These are phyloP conservation scores for Paramuricea clavata DNA, from an alignment of 92 coral and sea anemone genomes.

Conservation along the genomic window DNA sequence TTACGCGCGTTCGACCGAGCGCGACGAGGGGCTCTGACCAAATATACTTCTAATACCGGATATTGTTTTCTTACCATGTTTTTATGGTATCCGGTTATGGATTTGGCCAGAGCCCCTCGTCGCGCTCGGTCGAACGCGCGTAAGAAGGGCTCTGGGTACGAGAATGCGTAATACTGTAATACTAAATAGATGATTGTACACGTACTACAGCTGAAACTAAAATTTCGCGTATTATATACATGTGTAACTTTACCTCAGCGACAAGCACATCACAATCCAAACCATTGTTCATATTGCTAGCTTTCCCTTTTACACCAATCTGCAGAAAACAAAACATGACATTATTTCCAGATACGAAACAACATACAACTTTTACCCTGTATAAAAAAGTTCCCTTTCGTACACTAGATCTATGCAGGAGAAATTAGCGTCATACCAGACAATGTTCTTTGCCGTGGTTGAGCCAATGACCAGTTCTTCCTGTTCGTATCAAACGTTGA, in stretches of 20 bases:
- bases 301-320: slow-evolving; percentile 97
- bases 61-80: too few relatives aligned
- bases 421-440: slow-evolving; percentile 68
- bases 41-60: too few relatives aligned
- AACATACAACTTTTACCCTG: too few relatives aligned
- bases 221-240: not conserved
- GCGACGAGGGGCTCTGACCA: too few relatives aligned
- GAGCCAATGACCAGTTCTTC: slow-evolving; percentile 98
- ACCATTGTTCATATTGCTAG: slow-evolving; percentile 86
- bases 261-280: slow-evolving; percentile 97
- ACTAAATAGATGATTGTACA: not conserved
- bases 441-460: slow-evolving; percentile 99
- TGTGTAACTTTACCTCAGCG: slow-evolving; percentile 77
- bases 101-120: too few relatives aligned
- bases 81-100: too few relatives aligned
- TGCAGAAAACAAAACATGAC: slow-evolving; percentile 35
- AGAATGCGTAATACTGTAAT: too few relatives aligned
- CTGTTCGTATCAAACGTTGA: slow-evolving; percentile 93
- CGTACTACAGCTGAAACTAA: not conserved
- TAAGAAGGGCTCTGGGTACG: too few relatives aligned
- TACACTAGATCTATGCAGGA: too few relatives aligned
- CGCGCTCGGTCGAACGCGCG: too few relatives aligned
- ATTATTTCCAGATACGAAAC: not conserved
- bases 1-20: too few relatives aligned
- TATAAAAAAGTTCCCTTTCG: too few relatives aligned